Base-by-base conservation (phyloP, 1,140 invertebrate genomes). In the Mylabris phalerata region DNA sequence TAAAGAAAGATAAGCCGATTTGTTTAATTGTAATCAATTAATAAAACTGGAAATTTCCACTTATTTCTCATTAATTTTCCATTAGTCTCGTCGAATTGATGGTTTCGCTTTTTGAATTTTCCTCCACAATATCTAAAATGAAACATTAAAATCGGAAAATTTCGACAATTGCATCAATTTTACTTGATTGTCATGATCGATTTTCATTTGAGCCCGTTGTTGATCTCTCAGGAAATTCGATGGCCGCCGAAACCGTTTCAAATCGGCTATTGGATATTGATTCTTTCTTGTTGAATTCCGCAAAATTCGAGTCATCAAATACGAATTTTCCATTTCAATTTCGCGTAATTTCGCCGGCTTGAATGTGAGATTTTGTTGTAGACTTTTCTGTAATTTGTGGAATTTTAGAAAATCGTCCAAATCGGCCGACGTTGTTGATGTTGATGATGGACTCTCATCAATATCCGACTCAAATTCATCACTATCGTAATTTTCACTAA, bases 281-380 rank as follows among this genome's bases (percentile, higher is more conserved):
- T 51, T 63, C 26, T 50, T 45, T 46, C 63, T 60, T 13, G 54
- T 41, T 45, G 50, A 67, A 41, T 70, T 60, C 2, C 46, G 57
- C 11, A 64, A 45, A 57, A 70, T 69, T 61, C 62, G 61, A 2
- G 67, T 61, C 63, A 70, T 67, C 47, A 70, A 54, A 19, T 67
- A 60, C 2, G 50, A 48, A 52, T 70, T 70, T 42, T 52, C 57
- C 4, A 64, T 48, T 48, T 70, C 68, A 38, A 70, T 70, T 32
- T 70, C 65, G 7, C 64, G 19, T 9, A 66, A 44, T 50, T 65
- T 40, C 19, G 9, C 55, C 25, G 4, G 50, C 46, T 9, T 50
- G 52, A 68, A 68, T 7, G 68, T 64, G 46, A 65, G 64, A 44
- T 63, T 68, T 9, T 42, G 41, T 42, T 6, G 41, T 42, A 10